These are phyloP conservation scores for Micromussa lordhowensis DNA, from an alignment of 92 coral and sea anemone species.

Conservation along the genomic window DNA sequence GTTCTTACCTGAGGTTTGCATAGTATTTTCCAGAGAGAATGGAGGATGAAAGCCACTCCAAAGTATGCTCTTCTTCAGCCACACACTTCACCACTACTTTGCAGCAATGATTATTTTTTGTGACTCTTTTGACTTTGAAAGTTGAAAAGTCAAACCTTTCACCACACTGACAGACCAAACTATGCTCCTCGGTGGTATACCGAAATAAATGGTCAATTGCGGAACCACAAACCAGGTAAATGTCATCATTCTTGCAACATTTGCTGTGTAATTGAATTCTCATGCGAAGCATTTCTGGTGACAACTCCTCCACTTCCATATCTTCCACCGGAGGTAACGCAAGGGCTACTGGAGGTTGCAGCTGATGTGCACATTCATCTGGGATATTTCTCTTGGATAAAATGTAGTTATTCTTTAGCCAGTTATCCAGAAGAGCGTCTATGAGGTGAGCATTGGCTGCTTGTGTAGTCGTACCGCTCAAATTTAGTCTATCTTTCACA, in stretches of 20 bases:
- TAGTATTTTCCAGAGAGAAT: not conserved
- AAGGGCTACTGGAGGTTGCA: too few species aligned
- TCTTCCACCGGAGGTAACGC: too few species aligned
- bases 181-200: not conserved
- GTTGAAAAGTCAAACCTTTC: not conserved
- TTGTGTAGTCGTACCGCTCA: not conserved
- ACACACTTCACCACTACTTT: not conserved
- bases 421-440: not conserved
- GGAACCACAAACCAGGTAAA: not conserved
- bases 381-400: too few species aligned
- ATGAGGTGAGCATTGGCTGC: not conserved
- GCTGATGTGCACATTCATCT: too few species aligned
- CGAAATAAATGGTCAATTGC: not conserved
- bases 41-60: not conserved
- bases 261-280: too few species aligned
- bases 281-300: too few species aligned
- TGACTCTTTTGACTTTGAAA: not conserved
- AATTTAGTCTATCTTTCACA: not conserved
- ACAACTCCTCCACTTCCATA: too few species aligned
- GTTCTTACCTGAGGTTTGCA: not conserved
- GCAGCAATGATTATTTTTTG: not conserved
- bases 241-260: not conserved
- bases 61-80: not conserved
- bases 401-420: too few species aligned
- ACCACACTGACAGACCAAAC: not conserved